phyloP scores from a whole-genome alignment of 1,140 invertebrate species.

The Harpegnathos saltator region DNA sequence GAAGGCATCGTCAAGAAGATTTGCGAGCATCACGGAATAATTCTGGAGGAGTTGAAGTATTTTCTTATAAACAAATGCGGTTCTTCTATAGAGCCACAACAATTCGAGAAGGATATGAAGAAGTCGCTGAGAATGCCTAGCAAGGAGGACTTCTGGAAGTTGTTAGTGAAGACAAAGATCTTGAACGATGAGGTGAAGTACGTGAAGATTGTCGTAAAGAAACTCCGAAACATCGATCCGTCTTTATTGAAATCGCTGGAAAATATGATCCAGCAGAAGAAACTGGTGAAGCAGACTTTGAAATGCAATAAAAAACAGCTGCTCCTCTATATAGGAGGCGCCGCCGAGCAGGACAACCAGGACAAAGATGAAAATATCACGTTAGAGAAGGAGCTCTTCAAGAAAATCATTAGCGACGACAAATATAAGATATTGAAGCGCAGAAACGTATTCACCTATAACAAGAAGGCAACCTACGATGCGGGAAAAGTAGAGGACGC shows the following conservation, averaged over 20 bases:
- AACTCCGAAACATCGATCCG: no score
- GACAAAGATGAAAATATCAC: not conserved
- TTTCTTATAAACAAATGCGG: not conserved
- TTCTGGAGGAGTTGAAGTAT: no score
- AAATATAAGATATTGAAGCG: constrained; percentile 5
- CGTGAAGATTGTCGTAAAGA: not conserved
- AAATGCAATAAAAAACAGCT: constrained; percentile 12
- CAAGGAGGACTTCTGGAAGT: constrained; percentile 8
- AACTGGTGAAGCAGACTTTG: constrained; percentile 6
- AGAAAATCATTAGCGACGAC: not conserved
- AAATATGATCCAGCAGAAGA: no score
- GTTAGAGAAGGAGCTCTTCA: not conserved
- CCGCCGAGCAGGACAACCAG: not conserved
- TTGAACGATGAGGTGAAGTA: constrained; percentile 4
- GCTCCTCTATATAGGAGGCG: not conserved
- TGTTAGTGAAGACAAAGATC: not conserved
- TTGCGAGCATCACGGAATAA: no score
- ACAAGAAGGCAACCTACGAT: no score
- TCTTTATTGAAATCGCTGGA: not conserved
- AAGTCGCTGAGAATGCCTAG: no score
- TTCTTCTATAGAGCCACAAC: no score
- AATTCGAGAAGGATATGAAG: no score
- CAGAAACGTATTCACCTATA: no score
- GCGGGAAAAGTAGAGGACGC: no score
- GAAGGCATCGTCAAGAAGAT: no score